Conservation (phyloP, 2,888 invertebrate species). For the Melieria omissa region DNA sequence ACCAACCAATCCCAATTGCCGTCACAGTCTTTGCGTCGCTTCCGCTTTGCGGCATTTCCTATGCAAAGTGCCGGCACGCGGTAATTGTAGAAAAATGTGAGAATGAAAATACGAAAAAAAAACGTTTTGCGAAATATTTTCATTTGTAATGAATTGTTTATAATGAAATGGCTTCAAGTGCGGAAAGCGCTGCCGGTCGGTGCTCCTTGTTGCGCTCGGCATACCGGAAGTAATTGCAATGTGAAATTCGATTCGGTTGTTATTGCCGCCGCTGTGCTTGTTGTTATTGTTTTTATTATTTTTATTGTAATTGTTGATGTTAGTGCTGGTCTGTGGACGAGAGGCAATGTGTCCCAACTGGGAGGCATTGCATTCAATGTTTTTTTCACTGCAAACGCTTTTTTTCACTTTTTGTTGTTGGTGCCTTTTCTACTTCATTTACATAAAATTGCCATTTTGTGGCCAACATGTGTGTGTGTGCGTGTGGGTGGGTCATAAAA, state of each 20-base stretch:
- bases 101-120: neutral
- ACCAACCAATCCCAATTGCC: neutral
- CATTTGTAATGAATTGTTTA: slow-evolving; percentile 21
- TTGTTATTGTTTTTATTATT: too few species aligned
- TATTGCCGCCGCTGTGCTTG: neutral
- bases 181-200: neutral
- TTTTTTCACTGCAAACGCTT: slow-evolving; percentile 10
- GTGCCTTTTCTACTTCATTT: slow-evolving; percentile 11
- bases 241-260: neutral
- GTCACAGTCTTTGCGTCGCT: neutral
- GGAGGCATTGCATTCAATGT: neutral
- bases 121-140: slow-evolving; percentile 18
- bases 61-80: neutral
- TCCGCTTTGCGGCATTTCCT: neutral
- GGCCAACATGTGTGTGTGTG: neutral
- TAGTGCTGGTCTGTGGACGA: too few species aligned
- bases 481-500: slow-evolving; percentile 18
- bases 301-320: too few species aligned
- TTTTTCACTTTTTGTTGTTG: slow-evolving; percentile 23
- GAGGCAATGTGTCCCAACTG: too few species aligned
- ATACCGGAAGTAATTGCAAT: slow-evolving; percentile 19
- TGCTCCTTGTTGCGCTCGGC: too few species aligned
- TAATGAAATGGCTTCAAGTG: neutral
- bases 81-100: neutral
- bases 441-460: slow-evolving; percentile 31